These are phyloP conservation scores for Microplitis deprimator DNA, from an alignment of 2,888 invertebrate species.

Conservation along the genomic window DNA sequence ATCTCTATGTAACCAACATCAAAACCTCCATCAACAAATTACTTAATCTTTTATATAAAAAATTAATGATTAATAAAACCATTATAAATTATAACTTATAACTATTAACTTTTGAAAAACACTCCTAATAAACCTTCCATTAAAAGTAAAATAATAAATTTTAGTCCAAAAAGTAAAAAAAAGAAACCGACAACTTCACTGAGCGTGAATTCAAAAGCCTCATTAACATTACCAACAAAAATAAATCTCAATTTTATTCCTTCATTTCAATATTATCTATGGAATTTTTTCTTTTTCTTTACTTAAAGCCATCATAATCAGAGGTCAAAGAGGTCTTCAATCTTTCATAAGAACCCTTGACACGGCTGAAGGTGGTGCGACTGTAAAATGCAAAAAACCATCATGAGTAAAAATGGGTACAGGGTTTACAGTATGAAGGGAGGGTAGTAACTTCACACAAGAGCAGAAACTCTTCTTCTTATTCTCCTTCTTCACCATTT, in stretches of 20 bases:
- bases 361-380: constrained; percentile 6
- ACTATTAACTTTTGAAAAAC: too few species aligned
- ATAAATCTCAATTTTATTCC: neutral
- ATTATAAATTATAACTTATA: too few species aligned
- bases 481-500: neutral
- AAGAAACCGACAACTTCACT: neutral
- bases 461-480: neutral
- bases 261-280: neutral
- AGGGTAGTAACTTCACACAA: neutral
- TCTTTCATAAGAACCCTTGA: neutral
- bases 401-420: constrained; percentile 14
- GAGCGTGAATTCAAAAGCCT: neutral
- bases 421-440: neutral
- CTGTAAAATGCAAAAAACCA: constrained; percentile 12
- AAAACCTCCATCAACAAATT: neutral
- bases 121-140: neutral
- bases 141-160: neutral
- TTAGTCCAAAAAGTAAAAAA: neutral
- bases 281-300: neutral
- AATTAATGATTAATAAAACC: too few species aligned
- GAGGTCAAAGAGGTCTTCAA: constrained; percentile 21
- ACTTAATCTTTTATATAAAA: neutral
- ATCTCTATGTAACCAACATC: neutral
- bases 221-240: neutral
- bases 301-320: neutral